Base-by-base conservation (phyloP, 2,113 vertebrate genomes). In the Bucco capensis region DNA sequence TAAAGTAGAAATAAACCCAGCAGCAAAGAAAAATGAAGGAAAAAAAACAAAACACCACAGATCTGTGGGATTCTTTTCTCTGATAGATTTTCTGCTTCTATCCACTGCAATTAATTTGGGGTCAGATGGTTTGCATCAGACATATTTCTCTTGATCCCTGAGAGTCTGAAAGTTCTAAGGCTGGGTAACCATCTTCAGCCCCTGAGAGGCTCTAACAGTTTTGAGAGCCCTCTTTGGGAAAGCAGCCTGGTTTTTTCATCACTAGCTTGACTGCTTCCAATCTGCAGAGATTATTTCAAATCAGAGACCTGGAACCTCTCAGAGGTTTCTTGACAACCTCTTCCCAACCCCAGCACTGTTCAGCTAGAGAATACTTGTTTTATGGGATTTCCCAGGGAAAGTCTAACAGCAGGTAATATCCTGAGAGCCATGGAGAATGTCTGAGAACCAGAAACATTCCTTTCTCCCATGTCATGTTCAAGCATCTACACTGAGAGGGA, bases 11-110 rank as follows among this genome's bases (percentile, higher is more conserved):
- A 85, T 8, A 42, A 90, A 51, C 8, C 16, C 50, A 82, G 40
- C 11, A 65, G 71, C 60, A 69, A 44, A 65, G 70, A 15, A 64
- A 54, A 69, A 22, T 31, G 15, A 67, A 74, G 30, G 19, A 17
- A 25, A 71, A 91, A 88, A 56, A 21, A 40, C 28, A 25, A 54
- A 76, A 51, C n/a, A n/a, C 28, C 65, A 33, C 35, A 76, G 53
- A 77, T 33, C 37, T 33, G 19, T 61, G 24, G 33, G n/a, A 87
- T 90, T 88, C 2, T 37, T 83, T 82, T 73, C 47, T 49, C 49
- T 33, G 53, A 81, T 30, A 67, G 69, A 83, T 85, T 92, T 90
- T 75, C 77, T 89, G 73, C 82, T 93, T 92, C 88, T 40, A 88
- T 23, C 57, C 10, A 42, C 57, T 54, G 65, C 75, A 91, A 88